Base-by-base conservation (phyloP, 1,140 invertebrate genomes). In the Phymorhynchus buccinoides region DNA sequence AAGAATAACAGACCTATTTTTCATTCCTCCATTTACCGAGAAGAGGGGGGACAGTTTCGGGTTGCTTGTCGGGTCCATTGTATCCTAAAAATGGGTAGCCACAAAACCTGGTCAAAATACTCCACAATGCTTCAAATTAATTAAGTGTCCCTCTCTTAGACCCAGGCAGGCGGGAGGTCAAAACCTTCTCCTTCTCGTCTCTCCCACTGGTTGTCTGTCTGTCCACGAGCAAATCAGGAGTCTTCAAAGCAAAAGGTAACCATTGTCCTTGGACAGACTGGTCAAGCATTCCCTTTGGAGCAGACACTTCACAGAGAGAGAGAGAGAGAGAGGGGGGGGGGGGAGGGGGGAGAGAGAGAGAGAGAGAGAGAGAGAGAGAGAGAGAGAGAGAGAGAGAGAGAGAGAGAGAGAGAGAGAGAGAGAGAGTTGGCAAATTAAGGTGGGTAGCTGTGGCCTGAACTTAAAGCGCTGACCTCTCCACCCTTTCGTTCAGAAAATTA, bases 41-140 rank as follows among this genome's bases (percentile, higher is more conserved):
- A 0, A 77, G 4, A 32, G 32, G 4, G 73, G 27, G 2, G 41
- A 7, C 41, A 35, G 52, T 81, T 39, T 62, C 52, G n/a, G 44
- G 37, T 66, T 68, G n/a, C 62, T 32, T 39, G 30, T 37, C 48
- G n/a, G 48, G 32, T 16, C 79, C 48, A 39, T 81, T 75, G 73
- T 75, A 37, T 7, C 18, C 35, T 3, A 41, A 9, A 41, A 9
- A 41, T 32, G 77, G 41, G 77, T 4, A 9, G 18, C 0, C 44
- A 79, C 37, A 79, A 79, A 79, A 44, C 1, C 42, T 1, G 18
- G 18, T 27, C 77, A 79, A 79, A 79, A 79, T 79, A 79, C 77
- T 79, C 77, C 77, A 79, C n/a, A 79, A 79, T 79, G 77, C 77
- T 79, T 79, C 77, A 79, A 56, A 79, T 79, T 79, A 79, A 79